A percentile compares a stretch with the other conserved stretches of the same genome.
Evolutionary conservation across 2,113 vertebrate species (phyloP).

Genomic region (Thunnus maccoyii): DNA sequence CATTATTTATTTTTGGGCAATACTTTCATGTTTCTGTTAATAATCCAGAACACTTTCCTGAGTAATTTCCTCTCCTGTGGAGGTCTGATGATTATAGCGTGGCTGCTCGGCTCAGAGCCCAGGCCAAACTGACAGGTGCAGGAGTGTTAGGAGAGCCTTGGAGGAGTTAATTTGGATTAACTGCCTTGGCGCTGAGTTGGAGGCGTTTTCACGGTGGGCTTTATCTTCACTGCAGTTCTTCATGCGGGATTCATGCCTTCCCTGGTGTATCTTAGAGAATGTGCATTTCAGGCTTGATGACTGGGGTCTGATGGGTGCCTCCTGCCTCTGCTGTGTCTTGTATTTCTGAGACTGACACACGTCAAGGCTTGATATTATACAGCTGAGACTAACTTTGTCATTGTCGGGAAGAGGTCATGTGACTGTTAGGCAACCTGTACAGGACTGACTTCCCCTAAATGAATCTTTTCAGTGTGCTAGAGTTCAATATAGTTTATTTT

Average conservation of each 20-base stretch:
- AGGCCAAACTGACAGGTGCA: constrained; percentile 74
- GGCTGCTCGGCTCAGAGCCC: constrained; percentile 48
- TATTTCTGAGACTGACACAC: neutral
- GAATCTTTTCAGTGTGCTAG: neutral
- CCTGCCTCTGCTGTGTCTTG: neutral
- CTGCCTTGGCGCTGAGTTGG: constrained; percentile 49
- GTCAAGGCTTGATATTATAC: constrained; percentile 9
- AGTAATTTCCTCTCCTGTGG: constrained; percentile 47
- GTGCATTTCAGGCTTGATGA: constrained; percentile 11
- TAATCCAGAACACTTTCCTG: constrained; percentile 28
- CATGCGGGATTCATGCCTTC: constrained; percentile 47
- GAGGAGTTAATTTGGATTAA: constrained; percentile 78
- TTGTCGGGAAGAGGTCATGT: constrained; percentile 2
- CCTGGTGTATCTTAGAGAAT: constrained; percentile 20
- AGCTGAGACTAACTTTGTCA: constrained; percentile 15
- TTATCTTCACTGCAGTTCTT: constrained; percentile 61
- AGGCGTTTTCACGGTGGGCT: constrained; percentile 66
- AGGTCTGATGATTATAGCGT: constrained; percentile 25
- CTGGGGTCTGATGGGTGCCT: neutral
- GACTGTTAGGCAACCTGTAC: constrained; percentile 14
- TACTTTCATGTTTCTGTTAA: constrained; percentile 15
- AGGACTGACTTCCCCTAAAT: constrained; percentile 11
- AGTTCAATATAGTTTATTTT: neutral
- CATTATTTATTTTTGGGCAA: neutral
- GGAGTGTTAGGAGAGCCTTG: constrained; percentile 67